Evolutionary conservation across 2,888 invertebrate species (phyloP).

Genomic region (Macrosoma leucophasiata): DNA sequence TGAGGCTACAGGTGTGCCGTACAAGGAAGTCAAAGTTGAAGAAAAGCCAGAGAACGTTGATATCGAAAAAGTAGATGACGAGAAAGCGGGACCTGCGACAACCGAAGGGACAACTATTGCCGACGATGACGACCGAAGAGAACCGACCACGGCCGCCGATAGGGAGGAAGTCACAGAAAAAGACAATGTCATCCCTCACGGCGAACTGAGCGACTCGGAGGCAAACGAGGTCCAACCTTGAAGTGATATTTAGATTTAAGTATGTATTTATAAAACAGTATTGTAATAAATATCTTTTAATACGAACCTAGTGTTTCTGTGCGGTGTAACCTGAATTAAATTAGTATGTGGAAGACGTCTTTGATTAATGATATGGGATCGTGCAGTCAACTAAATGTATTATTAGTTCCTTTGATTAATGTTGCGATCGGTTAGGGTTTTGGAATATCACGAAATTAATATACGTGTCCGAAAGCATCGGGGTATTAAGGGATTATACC

Average conservation of each 20-base stretch:
- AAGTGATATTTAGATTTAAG: slow-evolving; percentile 60
- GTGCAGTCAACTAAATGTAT: neutral
- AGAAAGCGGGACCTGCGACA: slow-evolving; percentile 17
- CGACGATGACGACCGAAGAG: slow-evolving; percentile 42
- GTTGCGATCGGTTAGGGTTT: neutral
- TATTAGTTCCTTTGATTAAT: neutral
- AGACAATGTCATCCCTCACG: slow-evolving; percentile 57
- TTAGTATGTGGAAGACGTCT: neutral
- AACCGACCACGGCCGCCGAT: slow-evolving; percentile 44
- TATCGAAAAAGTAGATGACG: slow-evolving; percentile 12
- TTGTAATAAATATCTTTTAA: slow-evolving; percentile 67
- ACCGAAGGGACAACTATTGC: slow-evolving; percentile 18
- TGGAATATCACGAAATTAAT: too few relatives aligned
- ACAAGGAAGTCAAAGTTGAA: slow-evolving; percentile 28
- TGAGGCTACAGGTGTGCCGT: slow-evolving; percentile 43
- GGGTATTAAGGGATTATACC: too few relatives aligned
- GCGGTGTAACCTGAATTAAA: neutral
- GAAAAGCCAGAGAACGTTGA: slow-evolving; percentile 14
- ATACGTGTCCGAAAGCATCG: too few relatives aligned
- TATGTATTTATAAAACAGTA: slow-evolving; percentile 59
- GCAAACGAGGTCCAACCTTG: slow-evolving; percentile 41
- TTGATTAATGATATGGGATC: neutral
- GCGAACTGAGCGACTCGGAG: slow-evolving; percentile 36
- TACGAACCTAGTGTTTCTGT: slow-evolving; percentile 44
- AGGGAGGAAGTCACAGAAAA: slow-evolving; percentile 49